These are phyloP conservation scores for Theristus sp. DNA, from an alignment of 2,888 invertebrate genomes.

Conservation along the genomic window DNA sequence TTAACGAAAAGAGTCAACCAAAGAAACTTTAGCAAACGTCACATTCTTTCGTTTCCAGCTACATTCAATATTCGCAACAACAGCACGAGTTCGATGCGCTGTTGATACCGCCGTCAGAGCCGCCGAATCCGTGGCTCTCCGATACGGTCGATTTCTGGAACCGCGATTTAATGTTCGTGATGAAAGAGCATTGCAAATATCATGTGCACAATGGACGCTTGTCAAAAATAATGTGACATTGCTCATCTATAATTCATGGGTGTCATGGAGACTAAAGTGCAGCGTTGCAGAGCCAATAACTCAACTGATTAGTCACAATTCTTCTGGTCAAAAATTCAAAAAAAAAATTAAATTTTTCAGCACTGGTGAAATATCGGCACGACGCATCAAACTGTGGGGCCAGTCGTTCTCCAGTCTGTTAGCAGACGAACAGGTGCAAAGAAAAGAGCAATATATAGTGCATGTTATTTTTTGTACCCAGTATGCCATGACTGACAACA, in stretches of 20 bases:
- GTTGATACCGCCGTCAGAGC: conserved; percentile 72
- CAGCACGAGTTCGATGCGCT: conserved; percentile 90
- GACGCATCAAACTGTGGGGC: conserved; percentile 87
- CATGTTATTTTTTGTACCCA: too few relatives aligned
- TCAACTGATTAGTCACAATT: conserved; percentile 55
- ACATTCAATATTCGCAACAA: conserved; percentile 46
- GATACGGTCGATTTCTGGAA: conserved; percentile 95
- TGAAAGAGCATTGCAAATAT: too few relatives aligned
- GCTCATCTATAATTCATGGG: too few relatives aligned
- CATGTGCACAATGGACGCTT: too few relatives aligned
- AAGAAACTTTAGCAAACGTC: too few relatives aligned
- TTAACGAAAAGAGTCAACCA: too few relatives aligned
- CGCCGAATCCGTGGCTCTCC: conserved; percentile 79
- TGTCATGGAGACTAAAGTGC: too few relatives aligned
- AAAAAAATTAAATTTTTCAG: conserved; percentile 11
- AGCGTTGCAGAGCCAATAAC: too few relatives aligned
- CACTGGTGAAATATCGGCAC: conserved; percentile 64
- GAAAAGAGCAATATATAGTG: too few relatives aligned
- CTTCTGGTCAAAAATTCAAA: conserved; percentile 2
- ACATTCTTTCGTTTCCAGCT: too few relatives aligned
- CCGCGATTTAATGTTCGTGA: conserved; percentile 56
- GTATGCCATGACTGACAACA: too few relatives aligned
- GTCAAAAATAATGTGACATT: too few relatives aligned
- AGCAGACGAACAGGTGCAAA: neutral
- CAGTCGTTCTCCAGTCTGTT: conserved; percentile 84